Evolutionary conservation across 2,888 invertebrate genomes (phyloP), one percentile per base, ranked within the genome.

Genomic region (Pomacea canaliculata): DNA sequence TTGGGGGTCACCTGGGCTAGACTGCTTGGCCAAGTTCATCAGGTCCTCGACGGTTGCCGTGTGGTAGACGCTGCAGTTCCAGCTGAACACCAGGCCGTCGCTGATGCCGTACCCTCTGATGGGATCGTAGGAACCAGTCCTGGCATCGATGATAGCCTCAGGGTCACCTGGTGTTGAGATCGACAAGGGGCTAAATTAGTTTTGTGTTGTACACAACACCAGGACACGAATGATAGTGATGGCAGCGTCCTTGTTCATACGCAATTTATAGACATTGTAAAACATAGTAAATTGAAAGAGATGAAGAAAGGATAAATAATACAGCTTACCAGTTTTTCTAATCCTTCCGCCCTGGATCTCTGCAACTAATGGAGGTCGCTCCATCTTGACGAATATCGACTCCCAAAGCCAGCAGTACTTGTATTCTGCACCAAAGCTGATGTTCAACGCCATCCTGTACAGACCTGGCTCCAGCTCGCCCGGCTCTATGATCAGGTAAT

Each of bases 111-210:
- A 48, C 8, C 74, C 74, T 7, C 10, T 51, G n/a, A 77, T 49
- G 1, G 74, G 77, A 49, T 77, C 77, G 68, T 77, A 77, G 16
- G 77, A 77, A 19, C 49, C 62, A 27, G 56, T 67, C 48, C 16
- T 3, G 16, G 73, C 77, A 23, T 77, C 68, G 0, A 77, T 19
- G 46, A 59, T 18, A 7, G 63, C 63, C 7, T 27, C 2, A 12
- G 49, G 71, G 60, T 71, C 13, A 4, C 71, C 71, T 71, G 71
- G 18, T 19, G 37, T 23, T 1, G 65, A 16, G 65, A 65, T 12
- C 5, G 2, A 23, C 27, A 23, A 23, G 12, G 2, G 4, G 7
- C 3, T 63, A 37, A 37, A 37, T 37, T 37, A 37, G 37, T 37
- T 37, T 37, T 37, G 3, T 37, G 37, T 37, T 37, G 37, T 5